phyloP scores from a whole-genome alignment of 2,113 vertebrate genomes.

The Alaudala cheleensis region DNA sequence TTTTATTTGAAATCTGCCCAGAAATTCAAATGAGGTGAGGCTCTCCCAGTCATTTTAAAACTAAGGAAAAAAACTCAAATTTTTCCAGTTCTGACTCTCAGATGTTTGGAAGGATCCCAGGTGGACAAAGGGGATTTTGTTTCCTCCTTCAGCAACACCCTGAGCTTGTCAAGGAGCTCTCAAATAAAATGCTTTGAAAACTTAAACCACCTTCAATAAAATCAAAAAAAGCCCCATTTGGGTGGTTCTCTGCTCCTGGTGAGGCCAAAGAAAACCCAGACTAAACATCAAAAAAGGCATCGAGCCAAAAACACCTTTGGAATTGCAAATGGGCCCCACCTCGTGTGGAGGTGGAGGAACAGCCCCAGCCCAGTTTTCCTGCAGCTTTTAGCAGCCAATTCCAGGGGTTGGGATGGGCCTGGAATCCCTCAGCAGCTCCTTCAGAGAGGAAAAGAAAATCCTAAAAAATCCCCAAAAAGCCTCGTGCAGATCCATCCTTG shows the following conservation, averaged over 20 bases:
- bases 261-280: neutral
- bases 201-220: neutral
- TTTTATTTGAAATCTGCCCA: neutral
- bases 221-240: neutral
- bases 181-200: neutral
- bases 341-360: neutral
- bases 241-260: neutral
- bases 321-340: slow-evolving; percentile 48
- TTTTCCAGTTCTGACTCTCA: neutral
- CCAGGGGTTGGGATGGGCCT: neutral
- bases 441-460: neutral
- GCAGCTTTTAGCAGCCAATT: neutral
- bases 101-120: neutral
- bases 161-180: neutral
- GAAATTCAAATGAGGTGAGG: neutral
- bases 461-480: neutral
- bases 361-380: neutral
- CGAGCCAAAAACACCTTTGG: neutral
- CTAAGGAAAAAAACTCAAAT: neutral
- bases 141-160: neutral
- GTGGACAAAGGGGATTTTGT: neutral
- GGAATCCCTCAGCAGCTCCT: neutral
- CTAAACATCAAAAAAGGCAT: neutral
- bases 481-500: rapidly evolving
- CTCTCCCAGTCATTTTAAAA: neutral